phyloP scores from a whole-genome alignment of 1,140 invertebrate species.

The Anoplophora glabripennis region DNA sequence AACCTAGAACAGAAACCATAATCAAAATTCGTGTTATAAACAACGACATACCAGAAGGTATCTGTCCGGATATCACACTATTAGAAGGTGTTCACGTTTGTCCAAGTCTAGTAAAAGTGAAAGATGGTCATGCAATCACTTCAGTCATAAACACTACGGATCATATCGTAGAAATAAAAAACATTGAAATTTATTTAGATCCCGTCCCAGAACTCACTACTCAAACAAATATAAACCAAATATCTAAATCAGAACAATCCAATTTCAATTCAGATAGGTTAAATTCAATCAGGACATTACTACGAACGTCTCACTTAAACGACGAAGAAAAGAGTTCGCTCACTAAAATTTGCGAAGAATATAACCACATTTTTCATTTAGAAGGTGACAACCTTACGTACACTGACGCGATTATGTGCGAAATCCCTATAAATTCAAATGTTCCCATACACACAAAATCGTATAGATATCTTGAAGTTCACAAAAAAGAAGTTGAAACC shows the following conservation, averaged over 20 bases:
- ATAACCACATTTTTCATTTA: conserved; percentile 25
- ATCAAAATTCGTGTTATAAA: conserved; percentile 16
- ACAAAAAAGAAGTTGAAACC: conserved; percentile 40
- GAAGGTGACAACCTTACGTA: conserved; percentile 21
- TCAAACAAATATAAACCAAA: too few relatives aligned
- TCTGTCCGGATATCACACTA: background rate
- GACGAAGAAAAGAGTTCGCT: conserved; percentile 20
- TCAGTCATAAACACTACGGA: conserved; percentile 4
- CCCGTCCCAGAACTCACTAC: background rate
- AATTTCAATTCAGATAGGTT: background rate
- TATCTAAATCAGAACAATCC: too few relatives aligned
- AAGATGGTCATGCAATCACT: conserved; percentile 1
- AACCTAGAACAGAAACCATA: too few relatives aligned
- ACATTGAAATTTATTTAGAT: conserved; percentile 1
- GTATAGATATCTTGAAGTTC: conserved; percentile 40
- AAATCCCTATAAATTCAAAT: conserved; percentile 33
- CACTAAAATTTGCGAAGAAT: conserved; percentile 26
- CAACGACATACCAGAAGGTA: background rate
- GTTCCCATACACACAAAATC: conserved; percentile 40
- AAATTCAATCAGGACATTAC: background rate
- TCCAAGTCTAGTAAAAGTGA: background rate
- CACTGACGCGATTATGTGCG: conserved; percentile 32
- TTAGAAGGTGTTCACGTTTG: background rate
- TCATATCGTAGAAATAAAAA: background rate
- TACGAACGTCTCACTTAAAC: conserved; percentile 6